Evolutionary conservation across 2,113 vertebrate species (phyloP).

Genomic region (Sialia sialis): DNA sequence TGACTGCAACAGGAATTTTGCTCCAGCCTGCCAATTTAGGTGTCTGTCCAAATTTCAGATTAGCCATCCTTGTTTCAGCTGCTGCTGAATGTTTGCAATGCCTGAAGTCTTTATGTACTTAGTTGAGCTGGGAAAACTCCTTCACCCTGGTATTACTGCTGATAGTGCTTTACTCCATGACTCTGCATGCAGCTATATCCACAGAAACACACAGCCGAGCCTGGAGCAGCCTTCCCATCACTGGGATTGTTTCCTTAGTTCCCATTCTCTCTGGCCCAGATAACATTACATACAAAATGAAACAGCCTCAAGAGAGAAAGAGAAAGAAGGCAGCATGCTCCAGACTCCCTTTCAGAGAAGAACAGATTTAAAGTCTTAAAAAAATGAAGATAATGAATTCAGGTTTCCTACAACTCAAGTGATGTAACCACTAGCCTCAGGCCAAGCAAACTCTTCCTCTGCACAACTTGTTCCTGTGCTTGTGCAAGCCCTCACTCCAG

Average conservation of each 20-base stretch:
- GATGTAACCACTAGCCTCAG: background rate
- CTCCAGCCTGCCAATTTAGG: background rate
- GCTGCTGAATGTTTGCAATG: background rate
- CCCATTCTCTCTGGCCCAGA: background rate
- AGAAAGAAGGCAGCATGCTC: background rate
- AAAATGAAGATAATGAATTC: background rate
- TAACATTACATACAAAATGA: background rate
- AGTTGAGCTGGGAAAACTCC: background rate
- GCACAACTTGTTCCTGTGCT: background rate
- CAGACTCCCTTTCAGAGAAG: background rate
- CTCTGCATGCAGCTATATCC: background rate
- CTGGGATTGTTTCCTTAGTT: background rate
- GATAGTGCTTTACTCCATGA: background rate
- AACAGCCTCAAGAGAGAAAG: background rate
- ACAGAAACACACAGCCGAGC: background rate
- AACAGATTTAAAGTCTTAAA: background rate
- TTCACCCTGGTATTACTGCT: background rate
- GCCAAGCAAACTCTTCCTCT: background rate
- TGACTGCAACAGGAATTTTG: background rate
- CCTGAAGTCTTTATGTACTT: background rate
- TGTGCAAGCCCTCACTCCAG: background rate
- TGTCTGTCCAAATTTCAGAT: background rate
- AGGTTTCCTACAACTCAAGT: background rate
- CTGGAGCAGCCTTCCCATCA: background rate
- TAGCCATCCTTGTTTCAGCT: background rate